Evolutionary conservation across 1,140 invertebrate genomes (phyloP).

Genomic region (Papilio polytes): DNA sequence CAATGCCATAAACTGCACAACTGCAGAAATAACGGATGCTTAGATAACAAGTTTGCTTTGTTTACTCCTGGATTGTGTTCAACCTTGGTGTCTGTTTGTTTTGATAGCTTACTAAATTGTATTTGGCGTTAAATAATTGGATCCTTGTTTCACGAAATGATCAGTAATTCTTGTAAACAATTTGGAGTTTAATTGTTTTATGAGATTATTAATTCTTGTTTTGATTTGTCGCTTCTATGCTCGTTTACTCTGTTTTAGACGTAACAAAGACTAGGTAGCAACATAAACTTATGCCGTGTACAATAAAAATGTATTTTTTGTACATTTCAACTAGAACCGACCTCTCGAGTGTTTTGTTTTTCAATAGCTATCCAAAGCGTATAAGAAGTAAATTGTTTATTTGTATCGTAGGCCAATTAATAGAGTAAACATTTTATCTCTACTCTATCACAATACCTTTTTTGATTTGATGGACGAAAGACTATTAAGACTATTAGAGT

Average conservation of each 20-base stretch:
- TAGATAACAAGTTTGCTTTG: constrained; percentile 14
- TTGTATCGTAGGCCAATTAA: too few relatives aligned
- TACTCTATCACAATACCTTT: too few relatives aligned
- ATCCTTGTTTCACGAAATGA: constrained; percentile 10
- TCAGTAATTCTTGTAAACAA: neutral
- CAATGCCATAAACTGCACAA: constrained; percentile 26
- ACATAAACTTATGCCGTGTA: too few relatives aligned
- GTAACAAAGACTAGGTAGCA: too few relatives aligned
- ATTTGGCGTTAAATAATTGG: constrained; percentile 13
- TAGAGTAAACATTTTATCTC: too few relatives aligned
- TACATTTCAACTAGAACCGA: too few relatives aligned
- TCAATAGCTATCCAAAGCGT: too few relatives aligned
- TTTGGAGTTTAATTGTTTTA: neutral
- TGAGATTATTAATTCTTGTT: neutral
- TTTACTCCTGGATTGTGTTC: constrained; percentile 24
- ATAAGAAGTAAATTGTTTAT: too few relatives aligned
- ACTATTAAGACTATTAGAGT: too few relatives aligned
- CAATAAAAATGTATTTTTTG: too few relatives aligned
- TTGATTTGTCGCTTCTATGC: neutral
- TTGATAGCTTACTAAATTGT: constrained; percentile 13
- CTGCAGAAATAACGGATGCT: constrained; percentile 11
- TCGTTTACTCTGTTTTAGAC: neutral
- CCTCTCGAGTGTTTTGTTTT: too few relatives aligned
- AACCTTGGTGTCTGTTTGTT: constrained; percentile 25
- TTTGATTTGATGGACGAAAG: too few relatives aligned